Evolutionary conservation across 2,888 invertebrate genomes (phyloP), one percentile per base, ranked within the genome.

Genomic region (Torymus tubicola): DNA sequence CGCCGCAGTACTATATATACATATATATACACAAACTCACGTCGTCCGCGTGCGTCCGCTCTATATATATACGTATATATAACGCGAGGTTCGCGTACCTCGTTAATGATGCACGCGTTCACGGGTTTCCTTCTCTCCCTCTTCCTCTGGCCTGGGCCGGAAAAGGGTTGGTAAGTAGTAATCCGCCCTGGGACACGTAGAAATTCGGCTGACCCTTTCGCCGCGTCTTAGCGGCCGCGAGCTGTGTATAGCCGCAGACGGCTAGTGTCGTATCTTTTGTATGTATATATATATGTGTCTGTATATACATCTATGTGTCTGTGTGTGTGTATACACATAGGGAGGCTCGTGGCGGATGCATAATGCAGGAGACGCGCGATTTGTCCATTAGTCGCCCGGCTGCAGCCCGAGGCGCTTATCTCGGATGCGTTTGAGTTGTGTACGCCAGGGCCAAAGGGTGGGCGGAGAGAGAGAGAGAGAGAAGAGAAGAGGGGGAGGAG

Each of bases 361-460:
- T 69, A 24, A 69, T 69, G 69, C 61, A 72, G 24, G 4, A 42
- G 42, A 13, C 21, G 13, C 13, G 61, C 71, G 61, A 72, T 72
- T 72, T 52, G 53, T 52, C 71, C 71, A 57, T 60, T 71, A 60
- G 50, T 31, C 55, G 69, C 24, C 31, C 14, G 24, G 63, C 42
- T 18, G 58, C 58, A 18, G 18, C 58, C 16, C 58, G 58, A 58
- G 16, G 18, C 58, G 58, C 58, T 58, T 58, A 58, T 58, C 58
- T 58, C 58, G 58, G 58, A 58, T 58, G 58, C 42, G 42, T 42
- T 42, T 42, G 42, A 42, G 42, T 42, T 42, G 42, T 42, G 42
- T 42, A 42, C 42, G 42, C 42, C 42, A 8, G 8, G 42, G 42
- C 42, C 42, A 42, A 42, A 73, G 12, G 31, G 31, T 1, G 10